These are phyloP conservation scores for Zaprionus africanus DNA, from an alignment of 1,140 invertebrate species.

Conservation along the genomic window DNA sequence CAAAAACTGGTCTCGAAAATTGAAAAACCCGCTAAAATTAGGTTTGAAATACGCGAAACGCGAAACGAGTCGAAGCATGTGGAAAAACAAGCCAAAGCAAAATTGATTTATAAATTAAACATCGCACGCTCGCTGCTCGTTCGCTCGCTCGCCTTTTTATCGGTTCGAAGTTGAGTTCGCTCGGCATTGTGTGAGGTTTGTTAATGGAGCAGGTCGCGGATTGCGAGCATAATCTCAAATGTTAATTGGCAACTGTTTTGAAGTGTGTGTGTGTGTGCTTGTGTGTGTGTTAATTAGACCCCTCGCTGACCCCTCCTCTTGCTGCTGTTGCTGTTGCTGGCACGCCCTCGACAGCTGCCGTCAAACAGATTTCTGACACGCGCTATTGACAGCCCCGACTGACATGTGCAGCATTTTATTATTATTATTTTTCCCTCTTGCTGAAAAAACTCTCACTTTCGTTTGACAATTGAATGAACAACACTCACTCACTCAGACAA, in stretches of 20 bases:
- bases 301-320: constrained; percentile 10
- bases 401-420: constrained; percentile 59
- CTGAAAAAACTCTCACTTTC: constrained; percentile 76
- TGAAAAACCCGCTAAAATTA: constrained; percentile 75
- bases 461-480: constrained; percentile 68
- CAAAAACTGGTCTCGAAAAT: constrained; percentile 75
- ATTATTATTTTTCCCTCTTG: constrained; percentile 15
- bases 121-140: constrained; percentile 25
- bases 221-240: constrained; percentile 42
- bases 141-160: constrained; percentile 24
- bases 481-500: background rate
- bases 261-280: background rate
- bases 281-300: constrained; percentile 39
- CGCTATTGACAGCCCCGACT: constrained; percentile 72
- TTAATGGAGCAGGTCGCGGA: constrained; percentile 24
- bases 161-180: background rate
- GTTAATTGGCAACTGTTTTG: constrained; percentile 43
- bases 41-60: constrained; percentile 60
- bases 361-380: constrained; percentile 28
- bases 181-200: background rate
- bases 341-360: constrained; percentile 36
- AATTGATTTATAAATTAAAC: constrained; percentile 50
- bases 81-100: constrained; percentile 46
- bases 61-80: constrained; percentile 57
- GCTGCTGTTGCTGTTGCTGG: constrained; percentile 10